These are phyloP conservation scores for Watsonalla binaria DNA, from an alignment of 2,888 invertebrate species.

Conservation along the genomic window DNA sequence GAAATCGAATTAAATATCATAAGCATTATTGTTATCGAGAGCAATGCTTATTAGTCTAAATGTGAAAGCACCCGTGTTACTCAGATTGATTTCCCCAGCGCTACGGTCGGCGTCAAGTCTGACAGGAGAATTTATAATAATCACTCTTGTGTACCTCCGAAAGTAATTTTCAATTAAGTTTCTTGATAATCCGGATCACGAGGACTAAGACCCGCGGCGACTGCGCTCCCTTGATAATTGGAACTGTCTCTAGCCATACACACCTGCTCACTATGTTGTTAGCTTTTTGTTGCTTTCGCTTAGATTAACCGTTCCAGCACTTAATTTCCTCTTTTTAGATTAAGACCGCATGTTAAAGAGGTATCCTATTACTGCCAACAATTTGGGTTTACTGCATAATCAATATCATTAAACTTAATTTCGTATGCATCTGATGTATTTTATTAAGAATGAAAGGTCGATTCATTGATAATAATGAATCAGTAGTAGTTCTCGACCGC, in stretches of 20 bases:
- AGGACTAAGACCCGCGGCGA: slow-evolving; percentile 53
- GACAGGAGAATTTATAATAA: slow-evolving; percentile 64
- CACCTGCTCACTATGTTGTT: slow-evolving; percentile 40
- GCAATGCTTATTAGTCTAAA: slow-evolving; percentile 20
- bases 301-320: slow-evolving; percentile 8
- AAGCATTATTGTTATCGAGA: slow-evolving; percentile 11
- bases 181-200: slow-evolving; percentile 72
- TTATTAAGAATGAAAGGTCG: slow-evolving; percentile 57
- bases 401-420: slow-evolving; percentile 52
- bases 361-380: slow-evolving; percentile 48
- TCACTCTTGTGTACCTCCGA: slow-evolving; percentile 52
- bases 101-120: slow-evolving; percentile 39
- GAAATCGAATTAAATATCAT: slow-evolving; percentile 14
- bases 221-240: slow-evolving; percentile 57
- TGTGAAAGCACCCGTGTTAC: slow-evolving; percentile 54
- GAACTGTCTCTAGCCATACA: slow-evolving; percentile 58
- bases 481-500: slow-evolving; percentile 46
- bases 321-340: slow-evolving; percentile 13
- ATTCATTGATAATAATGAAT: slow-evolving; percentile 75
- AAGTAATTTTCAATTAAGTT: slow-evolving; percentile 74
- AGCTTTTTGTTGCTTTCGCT: slow-evolving; percentile 16
- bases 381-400: slow-evolving; percentile 43
- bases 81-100: slow-evolving; percentile 43
- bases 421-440: slow-evolving; percentile 44
- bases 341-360: slow-evolving; percentile 35